Evolutionary conservation across 2,113 vertebrate genomes (phyloP).

Genomic region (Andinoacara biseriatus): DNA sequence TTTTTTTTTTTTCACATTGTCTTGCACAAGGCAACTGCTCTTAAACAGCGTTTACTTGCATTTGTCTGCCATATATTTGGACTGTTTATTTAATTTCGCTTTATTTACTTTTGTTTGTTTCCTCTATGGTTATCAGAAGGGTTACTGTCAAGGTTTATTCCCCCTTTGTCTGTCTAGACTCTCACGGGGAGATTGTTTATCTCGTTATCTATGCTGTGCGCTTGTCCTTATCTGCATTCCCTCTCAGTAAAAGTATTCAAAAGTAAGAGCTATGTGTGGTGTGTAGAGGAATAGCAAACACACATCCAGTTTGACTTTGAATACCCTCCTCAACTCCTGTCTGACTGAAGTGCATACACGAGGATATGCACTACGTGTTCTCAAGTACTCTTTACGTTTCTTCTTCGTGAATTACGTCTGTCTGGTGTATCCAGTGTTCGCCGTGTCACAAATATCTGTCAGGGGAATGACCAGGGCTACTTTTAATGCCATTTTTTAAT

Average conservation of each 20-base stretch:
- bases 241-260: slow-evolving; percentile 72
- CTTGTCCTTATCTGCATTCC: slow-evolving; percentile 72
- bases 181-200: slow-evolving; percentile 38
- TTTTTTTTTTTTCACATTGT: slow-evolving; percentile 39
- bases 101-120: slow-evolving; percentile 33
- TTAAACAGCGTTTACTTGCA: slow-evolving; percentile 62
- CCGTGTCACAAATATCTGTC: slow-evolving; percentile 7
- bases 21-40: slow-evolving; percentile 64
- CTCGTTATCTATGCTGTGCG: slow-evolving; percentile 50
- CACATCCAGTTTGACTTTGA: slow-evolving; percentile 75
- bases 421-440: slow-evolving; percentile 35
- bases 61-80: slow-evolving; percentile 53
- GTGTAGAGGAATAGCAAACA: slow-evolving; percentile 59
- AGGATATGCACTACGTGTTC: slow-evolving; percentile 58
- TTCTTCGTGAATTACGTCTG: slow-evolving; percentile 38
- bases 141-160: background rate
- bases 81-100: slow-evolving; percentile 31
- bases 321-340: slow-evolving; percentile 62
- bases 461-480: background rate
- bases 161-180: slow-evolving; percentile 43
- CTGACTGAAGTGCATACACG: slow-evolving; percentile 60
- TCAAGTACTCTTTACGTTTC: slow-evolving; percentile 38
- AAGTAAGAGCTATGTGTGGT: slow-evolving; percentile 67
- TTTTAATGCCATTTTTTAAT: background rate
- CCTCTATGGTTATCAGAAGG: slow-evolving; percentile 24